Evolutionary conservation across 2,797 vertebrate genomes (phyloP), one percentile per base, ranked within the genome.

Genomic region (Sebastolobus altivelis): DNA sequence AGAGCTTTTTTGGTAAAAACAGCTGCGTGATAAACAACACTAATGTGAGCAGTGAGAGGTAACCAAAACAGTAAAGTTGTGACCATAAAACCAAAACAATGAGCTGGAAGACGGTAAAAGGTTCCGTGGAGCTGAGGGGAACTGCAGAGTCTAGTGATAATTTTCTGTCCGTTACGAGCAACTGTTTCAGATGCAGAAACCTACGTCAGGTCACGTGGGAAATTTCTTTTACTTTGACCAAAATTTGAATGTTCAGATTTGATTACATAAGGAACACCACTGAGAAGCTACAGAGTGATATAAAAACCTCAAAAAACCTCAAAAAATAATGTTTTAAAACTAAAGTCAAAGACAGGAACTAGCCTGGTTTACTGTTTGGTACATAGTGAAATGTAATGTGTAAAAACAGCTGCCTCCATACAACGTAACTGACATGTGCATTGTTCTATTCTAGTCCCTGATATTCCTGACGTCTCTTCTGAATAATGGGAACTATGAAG

Each of bases 401-500:
- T 58, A 29, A 43, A 52, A 76, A 55, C 31, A 77, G 29, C 20
- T 61, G 68, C 54, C 65, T 73, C 52, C 35, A 37, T 63, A 5
- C n/a, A 52, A 59, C 22, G 5, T n/a, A 33, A 75, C 33, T 31
- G 33, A 40, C 65, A 67, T 27, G 60, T 56, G 46, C 13, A 13
- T 27, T 66, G 43, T 8, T 69, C 66, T 85, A n/a, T 67, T 63
- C 27, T 31, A 37, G 62, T 63, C 18, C 31, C n/a, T 35, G 37
- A 71, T 35, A 59, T 43, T 1, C 10, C 43, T 49, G 25, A 46
- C 9, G 37, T 56, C 54, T 61, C 52, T 9, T 70, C 37, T 60
- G 13, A 72, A 72, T 68, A 75, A 71, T 13, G 56, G 31, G 12
- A 75, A 35, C 7, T 25, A 40, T n/a, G 52, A 35, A 69, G 18